phyloP scores from a whole-genome alignment of 2,888 invertebrate species.

The Furcula furcula region DNA sequence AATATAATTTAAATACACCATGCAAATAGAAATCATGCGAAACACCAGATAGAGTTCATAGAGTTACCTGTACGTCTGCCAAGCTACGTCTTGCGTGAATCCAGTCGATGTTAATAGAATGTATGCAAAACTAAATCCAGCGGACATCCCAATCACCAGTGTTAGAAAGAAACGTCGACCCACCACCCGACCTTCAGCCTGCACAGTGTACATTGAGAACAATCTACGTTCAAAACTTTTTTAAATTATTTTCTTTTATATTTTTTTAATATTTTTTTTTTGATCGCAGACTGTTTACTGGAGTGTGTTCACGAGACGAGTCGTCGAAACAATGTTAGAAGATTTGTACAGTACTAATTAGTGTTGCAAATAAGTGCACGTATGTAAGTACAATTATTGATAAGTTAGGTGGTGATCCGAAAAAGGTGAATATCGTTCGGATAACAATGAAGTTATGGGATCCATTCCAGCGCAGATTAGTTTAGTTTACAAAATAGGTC shows the following conservation, averaged over 20 bases:
- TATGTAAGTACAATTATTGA: constrained; percentile 10
- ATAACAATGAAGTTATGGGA: constrained; percentile 17
- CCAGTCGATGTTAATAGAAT: constrained; percentile 83
- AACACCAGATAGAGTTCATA: constrained; percentile 32
- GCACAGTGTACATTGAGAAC: constrained; percentile 43
- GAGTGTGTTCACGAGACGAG: constrained; percentile 22
- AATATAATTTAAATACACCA: constrained; percentile 17
- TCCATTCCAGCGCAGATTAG: background rate
- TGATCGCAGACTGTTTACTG: constrained; percentile 8
- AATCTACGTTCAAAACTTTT: constrained; percentile 18
- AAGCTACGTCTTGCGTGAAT: constrained; percentile 69
- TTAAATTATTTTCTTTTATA: no score
- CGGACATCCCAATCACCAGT: constrained; percentile 86
- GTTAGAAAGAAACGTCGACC: constrained; percentile 87
- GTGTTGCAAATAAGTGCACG: constrained; percentile 14
- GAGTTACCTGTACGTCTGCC: constrained; percentile 74
- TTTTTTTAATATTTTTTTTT: constrained; percentile 4
- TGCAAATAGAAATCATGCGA: constrained; percentile 37
- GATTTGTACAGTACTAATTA: constrained; percentile 20
- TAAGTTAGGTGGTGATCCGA: constrained; percentile 15
- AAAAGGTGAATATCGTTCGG: constrained; percentile 7
- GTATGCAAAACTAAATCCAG: constrained; percentile 90
- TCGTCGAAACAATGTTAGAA: constrained; percentile 20
- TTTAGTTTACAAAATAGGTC: no score
- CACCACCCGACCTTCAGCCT: constrained; percentile 78